Conservation (phyloP, 2,797 vertebrate species). For the Lepus townsendii region DNA sequence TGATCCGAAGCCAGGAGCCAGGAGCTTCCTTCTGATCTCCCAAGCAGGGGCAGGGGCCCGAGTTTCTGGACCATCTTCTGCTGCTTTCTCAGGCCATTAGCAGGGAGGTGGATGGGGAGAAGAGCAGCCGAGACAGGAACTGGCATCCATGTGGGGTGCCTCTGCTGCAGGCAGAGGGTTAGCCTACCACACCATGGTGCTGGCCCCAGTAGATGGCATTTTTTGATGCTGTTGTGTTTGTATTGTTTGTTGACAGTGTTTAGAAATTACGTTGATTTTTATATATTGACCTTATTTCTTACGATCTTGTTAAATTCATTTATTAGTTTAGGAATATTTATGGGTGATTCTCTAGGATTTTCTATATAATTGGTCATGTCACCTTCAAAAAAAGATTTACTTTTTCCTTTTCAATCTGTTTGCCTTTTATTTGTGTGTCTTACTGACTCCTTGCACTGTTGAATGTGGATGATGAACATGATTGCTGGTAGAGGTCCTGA, state of each 20-base stretch:
- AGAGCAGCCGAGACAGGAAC: too few species aligned
- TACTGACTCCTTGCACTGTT: background rate
- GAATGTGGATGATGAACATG: background rate
- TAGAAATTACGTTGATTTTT: conserved; percentile 26
- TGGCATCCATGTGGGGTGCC: too few species aligned
- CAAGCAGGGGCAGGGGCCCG: too few species aligned
- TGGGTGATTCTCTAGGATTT: background rate
- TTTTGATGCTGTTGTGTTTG: background rate
- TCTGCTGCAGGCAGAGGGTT: too few species aligned
- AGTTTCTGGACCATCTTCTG: too few species aligned
- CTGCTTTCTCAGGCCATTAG: too few species aligned
- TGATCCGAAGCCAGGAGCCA: too few species aligned
- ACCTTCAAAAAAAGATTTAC: background rate
- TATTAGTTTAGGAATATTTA: conserved; percentile 38
- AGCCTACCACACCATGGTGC: too few species aligned
- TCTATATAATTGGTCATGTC: background rate
- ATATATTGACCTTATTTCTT: background rate
- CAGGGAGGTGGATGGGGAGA: too few species aligned
- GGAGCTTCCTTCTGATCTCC: too few species aligned
- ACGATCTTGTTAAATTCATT: conserved; percentile 18
- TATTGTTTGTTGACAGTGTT: conserved; percentile 8
- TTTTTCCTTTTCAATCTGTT: background rate
- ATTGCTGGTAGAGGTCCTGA: background rate
- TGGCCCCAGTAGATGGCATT: background rate
- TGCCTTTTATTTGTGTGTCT: conserved; percentile 27